Percentiles rank a stretch among this genome's conserved stretches.
phyloP scores from a whole-genome alignment of 2,113 vertebrate species.

The Crotalus horridus region DNA sequence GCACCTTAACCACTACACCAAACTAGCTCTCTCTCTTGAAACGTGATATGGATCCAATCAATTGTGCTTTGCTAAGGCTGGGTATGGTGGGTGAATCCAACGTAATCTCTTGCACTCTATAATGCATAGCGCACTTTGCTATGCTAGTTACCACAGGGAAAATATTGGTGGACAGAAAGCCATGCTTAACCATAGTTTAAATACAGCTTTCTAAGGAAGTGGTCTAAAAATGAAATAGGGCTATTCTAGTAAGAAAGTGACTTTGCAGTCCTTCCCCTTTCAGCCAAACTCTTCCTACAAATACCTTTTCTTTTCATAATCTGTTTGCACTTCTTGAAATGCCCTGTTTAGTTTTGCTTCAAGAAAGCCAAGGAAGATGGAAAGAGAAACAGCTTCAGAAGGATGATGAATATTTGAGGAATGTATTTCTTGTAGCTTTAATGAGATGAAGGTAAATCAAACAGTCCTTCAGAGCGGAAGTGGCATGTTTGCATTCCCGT shows the following conservation, averaged over 20 bases:
- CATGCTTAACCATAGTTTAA: background rate
- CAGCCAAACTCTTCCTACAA: background rate
- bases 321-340: background rate
- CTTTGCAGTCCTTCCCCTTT: background rate
- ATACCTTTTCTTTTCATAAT: background rate
- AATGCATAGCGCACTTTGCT: background rate
- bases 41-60: background rate
- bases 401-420: background rate
- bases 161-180: background rate
- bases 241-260: background rate
- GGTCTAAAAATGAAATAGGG: background rate
- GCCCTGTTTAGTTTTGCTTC: background rate
- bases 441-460: constrained; percentile 34
- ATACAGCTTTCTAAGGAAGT: background rate
- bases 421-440: constrained; percentile 18
- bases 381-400: background rate
- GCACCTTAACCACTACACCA: background rate
- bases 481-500: background rate
- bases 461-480: constrained; percentile 14
- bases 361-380: background rate
- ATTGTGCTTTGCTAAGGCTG: background rate
- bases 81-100: background rate
- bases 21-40: background rate
- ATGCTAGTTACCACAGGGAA: background rate
- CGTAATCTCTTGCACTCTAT: background rate